Conservation (phyloP, 35 echinoderm and acorn worm species). For the Holothuria glaberrima region DNA sequence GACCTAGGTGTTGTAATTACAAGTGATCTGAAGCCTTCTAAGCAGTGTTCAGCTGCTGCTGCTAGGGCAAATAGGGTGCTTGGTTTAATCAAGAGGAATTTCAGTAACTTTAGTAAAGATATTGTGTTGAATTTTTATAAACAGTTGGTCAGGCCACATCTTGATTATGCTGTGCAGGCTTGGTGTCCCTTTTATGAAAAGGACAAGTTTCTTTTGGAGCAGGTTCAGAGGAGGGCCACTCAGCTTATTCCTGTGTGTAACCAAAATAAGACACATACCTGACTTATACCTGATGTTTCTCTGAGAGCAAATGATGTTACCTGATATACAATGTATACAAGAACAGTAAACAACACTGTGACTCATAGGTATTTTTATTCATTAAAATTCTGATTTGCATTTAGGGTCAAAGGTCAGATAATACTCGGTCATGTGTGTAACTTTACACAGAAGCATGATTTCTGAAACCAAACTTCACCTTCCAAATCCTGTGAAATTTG, state of each 20-base stretch:
- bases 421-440: constrained; percentile 17
- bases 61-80: too few relatives aligned
- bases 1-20: too few relatives aligned
- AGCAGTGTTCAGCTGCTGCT: too few relatives aligned
- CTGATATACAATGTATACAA: constrained; percentile 6
- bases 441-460: constrained; percentile 22
- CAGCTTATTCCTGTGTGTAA: background rate
- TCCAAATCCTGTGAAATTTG: background rate
- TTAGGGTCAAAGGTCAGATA: constrained; percentile 38
- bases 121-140: too few relatives aligned
- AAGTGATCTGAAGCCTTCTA: too few relatives aligned
- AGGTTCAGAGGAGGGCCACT: too few relatives aligned
- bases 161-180: too few relatives aligned
- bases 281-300: background rate
- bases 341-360: background rate
- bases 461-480: constrained; percentile 1
- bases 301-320: background rate
- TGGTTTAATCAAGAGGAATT: too few relatives aligned
- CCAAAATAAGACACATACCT: background rate
- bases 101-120: too few relatives aligned
- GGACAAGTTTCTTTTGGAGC: too few relatives aligned
- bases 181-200: too few relatives aligned
- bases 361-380: background rate
- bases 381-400: constrained; percentile 10
- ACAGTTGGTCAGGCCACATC: too few relatives aligned